Evolutionary conservation across 1,140 invertebrate genomes (phyloP), one percentile per base, ranked within the genome.

Genomic region (Rhagoletis pomonella): DNA sequence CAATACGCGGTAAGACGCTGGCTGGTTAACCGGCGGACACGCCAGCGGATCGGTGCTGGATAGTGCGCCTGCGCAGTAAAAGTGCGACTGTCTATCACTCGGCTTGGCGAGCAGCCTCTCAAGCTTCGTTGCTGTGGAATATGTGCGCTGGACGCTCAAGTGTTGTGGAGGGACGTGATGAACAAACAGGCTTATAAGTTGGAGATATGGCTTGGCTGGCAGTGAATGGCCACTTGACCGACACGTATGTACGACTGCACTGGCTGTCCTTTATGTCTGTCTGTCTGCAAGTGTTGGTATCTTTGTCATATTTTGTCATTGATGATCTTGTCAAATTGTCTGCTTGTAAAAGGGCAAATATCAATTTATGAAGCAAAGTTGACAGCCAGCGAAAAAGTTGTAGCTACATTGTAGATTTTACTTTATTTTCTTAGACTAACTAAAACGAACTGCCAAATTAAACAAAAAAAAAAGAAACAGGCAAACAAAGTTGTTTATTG

Each of bases 221-320:
- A 58, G n/a, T 81, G 73, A 81, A 81, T 55, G 47, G 29, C 42
- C 73, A 81, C 73, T 81, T 81, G 73, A 55, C 29, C 29, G 29
- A 29, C 29, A 1, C 29, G 47, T 4, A 39, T 29, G 64, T 67
- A 3, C 1, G 47, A 55, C 44, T 55, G 17, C 7, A 12, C 42
- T 69, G 67, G 29, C 39, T 14, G 64, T 44, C 65, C n/a, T 67
- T 29, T 67, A 29, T 10, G 29, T 9, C 12, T 73, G 67, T 73
- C 42, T 73, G 67, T 9, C 39, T 44, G 67, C 6, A 73, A 73
- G 67, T 73, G 67, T 73, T 73, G 39, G 44, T 47, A 14, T 19
- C 73, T 81, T 81, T 81, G 50, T 55, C 6, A 81, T 29, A 29
- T 81, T 55, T 81, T 81, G 73, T 81, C 73, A 81, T 81, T 50